phyloP scores from a whole-genome alignment of 2,888 invertebrate species.

The Neria commutata region DNA sequence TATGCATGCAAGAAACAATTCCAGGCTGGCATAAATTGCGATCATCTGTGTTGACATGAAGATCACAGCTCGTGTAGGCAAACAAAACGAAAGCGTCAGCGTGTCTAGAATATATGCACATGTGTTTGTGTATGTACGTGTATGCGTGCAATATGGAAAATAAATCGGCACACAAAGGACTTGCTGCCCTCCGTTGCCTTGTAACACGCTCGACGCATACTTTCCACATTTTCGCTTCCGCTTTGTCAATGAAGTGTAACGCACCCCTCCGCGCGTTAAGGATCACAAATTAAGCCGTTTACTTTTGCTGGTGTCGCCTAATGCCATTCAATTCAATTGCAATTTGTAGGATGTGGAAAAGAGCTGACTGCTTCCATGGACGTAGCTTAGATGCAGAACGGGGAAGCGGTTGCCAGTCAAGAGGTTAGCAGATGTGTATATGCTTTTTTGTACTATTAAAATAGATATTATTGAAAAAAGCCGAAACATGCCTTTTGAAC shows the following conservation, averaged over 20 bases:
- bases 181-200: neutral
- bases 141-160: neutral
- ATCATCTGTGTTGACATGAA: constrained; percentile 62
- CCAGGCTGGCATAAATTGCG: constrained; percentile 59
- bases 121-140: neutral
- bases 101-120: neutral
- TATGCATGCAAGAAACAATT: constrained; percentile 18
- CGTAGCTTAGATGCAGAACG: no score
- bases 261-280: constrained; percentile 8
- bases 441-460: no score
- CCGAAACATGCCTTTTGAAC: no score
- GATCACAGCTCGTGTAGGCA: constrained; percentile 52
- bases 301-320: constrained; percentile 27
- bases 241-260: neutral
- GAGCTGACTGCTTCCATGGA: no score
- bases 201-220: neutral
- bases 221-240: neutral
- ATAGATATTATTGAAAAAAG: no score
- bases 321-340: constrained; percentile 46
- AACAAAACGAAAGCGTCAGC: neutral
- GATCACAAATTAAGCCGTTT: constrained; percentile 15
- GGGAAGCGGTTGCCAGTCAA: no score
- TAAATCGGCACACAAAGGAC: no score
- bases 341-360: constrained; percentile 51
- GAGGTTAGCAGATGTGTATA: no score